A percentile compares a stretch with the other conserved stretches of the same genome.
phyloP scores from a whole-genome alignment of 2,888 invertebrate genomes.

The Acrocera orbiculus region DNA sequence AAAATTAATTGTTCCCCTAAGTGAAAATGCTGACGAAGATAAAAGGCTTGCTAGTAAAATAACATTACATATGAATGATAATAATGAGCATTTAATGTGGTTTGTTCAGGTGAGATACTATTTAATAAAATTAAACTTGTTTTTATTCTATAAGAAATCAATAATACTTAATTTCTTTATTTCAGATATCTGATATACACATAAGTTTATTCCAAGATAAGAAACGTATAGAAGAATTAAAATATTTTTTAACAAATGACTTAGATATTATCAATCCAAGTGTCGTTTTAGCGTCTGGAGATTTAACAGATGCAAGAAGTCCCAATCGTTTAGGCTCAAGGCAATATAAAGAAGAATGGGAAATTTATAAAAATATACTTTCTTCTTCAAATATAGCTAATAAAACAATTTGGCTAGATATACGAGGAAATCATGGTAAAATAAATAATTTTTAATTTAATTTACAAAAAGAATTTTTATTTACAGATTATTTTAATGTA shows the following conservation, averaged over 20 bases:
- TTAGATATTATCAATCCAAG: conserved; percentile 53
- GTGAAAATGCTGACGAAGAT: conserved; percentile 21
- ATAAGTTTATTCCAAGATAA: conserved; percentile 69
- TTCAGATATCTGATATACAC: conserved; percentile 75
- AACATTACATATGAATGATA: conserved; percentile 34
- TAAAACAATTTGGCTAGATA: conserved; percentile 69
- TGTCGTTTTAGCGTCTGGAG: conserved; percentile 70
- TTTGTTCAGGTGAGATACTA: conserved; percentile 50
- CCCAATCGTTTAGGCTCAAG: conserved; percentile 60
- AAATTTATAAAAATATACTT: conserved; percentile 52
- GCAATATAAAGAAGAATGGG: conserved; percentile 71
- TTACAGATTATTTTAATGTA: conserved; percentile 29
- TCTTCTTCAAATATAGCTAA: conserved; percentile 45
- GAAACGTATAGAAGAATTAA: conserved; percentile 54
- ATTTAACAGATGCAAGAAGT: conserved; percentile 75
- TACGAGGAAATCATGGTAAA: conserved; percentile 69
- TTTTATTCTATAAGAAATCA: too few relatives aligned
- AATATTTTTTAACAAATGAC: conserved; percentile 60
- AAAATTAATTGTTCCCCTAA: conserved; percentile 27
- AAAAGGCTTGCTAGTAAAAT: conserved; percentile 27
- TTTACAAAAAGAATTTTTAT: too few relatives aligned
- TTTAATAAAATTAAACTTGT: too few relatives aligned
- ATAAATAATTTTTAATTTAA: conserved; percentile 1
- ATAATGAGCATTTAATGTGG: conserved; percentile 47
- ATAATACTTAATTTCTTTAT: too few relatives aligned